Percentiles rank a stretch among this genome's conserved stretches.
Conservation (phyloP, 2,888 invertebrate species). For the Branchellion lobata region DNA sequence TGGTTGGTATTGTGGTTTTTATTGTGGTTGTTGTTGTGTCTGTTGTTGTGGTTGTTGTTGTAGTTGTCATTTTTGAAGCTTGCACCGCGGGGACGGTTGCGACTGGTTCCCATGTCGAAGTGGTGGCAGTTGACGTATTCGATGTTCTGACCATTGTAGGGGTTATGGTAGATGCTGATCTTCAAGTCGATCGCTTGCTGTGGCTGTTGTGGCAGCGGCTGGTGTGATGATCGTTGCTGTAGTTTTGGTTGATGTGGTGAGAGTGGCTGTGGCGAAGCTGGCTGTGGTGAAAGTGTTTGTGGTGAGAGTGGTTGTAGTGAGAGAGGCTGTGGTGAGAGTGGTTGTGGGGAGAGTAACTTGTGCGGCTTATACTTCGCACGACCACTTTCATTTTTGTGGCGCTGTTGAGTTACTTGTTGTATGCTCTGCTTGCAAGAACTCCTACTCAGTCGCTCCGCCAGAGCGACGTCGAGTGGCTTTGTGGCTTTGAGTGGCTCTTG, state of each 20-base stretch:
- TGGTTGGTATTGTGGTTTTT: too few species aligned
- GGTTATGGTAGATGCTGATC: slow-evolving; percentile 11
- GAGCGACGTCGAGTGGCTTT: neutral
- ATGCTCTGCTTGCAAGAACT: too few species aligned
- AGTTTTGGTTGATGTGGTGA: neutral
- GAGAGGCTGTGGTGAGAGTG: too few species aligned
- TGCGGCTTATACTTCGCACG: too few species aligned
- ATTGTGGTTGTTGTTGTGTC: neutral
- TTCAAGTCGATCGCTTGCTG: neutral
- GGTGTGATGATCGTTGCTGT: neutral
- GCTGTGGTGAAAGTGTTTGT: too few species aligned
- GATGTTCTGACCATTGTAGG: neutral
- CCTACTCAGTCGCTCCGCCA: too few species aligned
- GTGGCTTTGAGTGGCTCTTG: neutral
- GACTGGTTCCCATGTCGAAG: neutral
- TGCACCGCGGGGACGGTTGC: neutral
- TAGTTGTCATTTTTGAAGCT: neutral
- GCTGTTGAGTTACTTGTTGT: too few species aligned
- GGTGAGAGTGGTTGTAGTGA: too few species aligned
- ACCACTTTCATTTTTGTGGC: too few species aligned
- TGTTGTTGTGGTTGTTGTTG: slow-evolving; percentile 24
- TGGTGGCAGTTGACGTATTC: slow-evolving; percentile 21
- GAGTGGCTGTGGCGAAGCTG: too few species aligned
- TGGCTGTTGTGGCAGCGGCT: neutral
- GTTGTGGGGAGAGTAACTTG: too few species aligned